Percentiles rank a stretch among this genome's conserved stretches.
These are phyloP conservation scores for Falco columbarius DNA, from an alignment of 2,797 vertebrate genomes.

Conservation along the genomic window DNA sequence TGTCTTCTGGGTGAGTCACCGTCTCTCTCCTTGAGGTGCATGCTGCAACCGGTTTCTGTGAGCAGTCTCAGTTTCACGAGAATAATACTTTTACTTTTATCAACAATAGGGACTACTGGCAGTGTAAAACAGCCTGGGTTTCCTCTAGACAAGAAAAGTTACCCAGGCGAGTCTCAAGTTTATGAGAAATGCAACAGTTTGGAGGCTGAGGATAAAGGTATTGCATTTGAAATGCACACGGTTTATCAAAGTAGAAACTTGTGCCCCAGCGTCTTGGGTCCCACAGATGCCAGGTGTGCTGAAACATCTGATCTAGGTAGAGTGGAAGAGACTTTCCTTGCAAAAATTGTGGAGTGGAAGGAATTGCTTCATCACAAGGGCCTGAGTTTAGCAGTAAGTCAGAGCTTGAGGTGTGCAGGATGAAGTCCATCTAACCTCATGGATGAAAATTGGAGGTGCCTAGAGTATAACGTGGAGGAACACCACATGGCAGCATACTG, in stretches of 20 bases:
- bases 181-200: not conserved
- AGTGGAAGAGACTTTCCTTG: not conserved
- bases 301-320: rapidly evolving
- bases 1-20: not conserved
- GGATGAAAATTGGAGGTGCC: too few relatives aligned
- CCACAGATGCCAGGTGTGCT: not conserved
- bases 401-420: not conserved
- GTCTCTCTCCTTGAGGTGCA: not conserved
- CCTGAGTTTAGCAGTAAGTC: not conserved
- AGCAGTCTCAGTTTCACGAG: not conserved
- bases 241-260: not conserved
- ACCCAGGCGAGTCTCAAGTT: not conserved
- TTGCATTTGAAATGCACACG: not conserved
- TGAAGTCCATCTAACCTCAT: rapidly evolving
- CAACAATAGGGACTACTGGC: not conserved
- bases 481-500: not conserved
- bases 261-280: rapidly evolving
- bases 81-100: not conserved
- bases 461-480: not conserved
- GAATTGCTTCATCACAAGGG: not conserved
- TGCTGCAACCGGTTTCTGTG: not conserved
- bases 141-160: not conserved
- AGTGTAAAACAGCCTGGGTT: not conserved
- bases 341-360: rapidly evolving
- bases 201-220: not conserved